Percentiles rank a stretch among this genome's conserved stretches.
Evolutionary conservation across 2,113 vertebrate genomes (phyloP).

Genomic region (Cathartes aura): DNA sequence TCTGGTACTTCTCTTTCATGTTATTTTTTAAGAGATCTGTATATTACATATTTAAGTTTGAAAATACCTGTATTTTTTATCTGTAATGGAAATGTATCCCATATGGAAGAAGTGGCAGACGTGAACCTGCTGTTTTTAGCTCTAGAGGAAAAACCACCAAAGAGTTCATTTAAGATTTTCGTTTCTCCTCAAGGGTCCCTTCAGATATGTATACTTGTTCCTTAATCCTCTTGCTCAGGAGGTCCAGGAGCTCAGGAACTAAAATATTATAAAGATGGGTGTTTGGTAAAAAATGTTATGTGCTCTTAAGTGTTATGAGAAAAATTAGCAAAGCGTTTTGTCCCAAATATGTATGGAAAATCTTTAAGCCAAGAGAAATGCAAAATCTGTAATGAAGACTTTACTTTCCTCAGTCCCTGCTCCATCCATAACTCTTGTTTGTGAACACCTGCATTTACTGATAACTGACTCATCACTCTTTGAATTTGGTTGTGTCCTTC

Average conservation of each 20-base stretch:
- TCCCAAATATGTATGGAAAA: neutral
- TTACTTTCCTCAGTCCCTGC: neutral
- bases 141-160: neutral
- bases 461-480: neutral
- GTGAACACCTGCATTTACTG: neutral
- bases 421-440: neutral
- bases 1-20: neutral
- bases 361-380: neutral
- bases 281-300: neutral
- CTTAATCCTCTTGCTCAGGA: neutral
- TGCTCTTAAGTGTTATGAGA: neutral
- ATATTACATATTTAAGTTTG: neutral
- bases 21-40: neutral
- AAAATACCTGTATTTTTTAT: neutral
- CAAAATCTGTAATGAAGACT: neutral
- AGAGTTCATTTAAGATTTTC: neutral
- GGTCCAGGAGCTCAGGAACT: neutral
- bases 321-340: neutral
- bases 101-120: neutral
- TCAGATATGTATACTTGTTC: neutral
- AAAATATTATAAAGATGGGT: neutral
- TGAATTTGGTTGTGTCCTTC: neutral
- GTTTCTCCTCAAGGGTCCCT: neutral
- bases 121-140: neutral
- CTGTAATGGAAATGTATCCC: neutral